phyloP scores from a whole-genome alignment of 2,888 invertebrate species.

The Sepiola atlantica region DNA sequence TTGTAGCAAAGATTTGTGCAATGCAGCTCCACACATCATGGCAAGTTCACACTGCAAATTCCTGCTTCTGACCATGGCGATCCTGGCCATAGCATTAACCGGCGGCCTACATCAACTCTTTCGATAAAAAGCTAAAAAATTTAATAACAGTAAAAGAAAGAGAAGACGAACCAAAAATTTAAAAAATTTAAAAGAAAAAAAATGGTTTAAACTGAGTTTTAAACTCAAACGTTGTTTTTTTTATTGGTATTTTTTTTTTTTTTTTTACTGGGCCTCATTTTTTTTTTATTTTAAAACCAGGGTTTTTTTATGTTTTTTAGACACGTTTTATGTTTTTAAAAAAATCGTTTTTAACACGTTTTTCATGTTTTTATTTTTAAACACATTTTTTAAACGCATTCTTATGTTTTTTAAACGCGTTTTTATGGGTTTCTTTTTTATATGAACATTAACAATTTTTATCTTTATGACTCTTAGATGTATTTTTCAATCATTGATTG shows the following conservation, averaged over 20 bases:
- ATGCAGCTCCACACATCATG: background rate
- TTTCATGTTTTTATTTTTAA: background rate
- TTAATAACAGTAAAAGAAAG: background rate
- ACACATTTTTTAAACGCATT: background rate
- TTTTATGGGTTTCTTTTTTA: background rate
- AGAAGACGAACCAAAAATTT: background rate
- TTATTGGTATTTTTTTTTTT: background rate
- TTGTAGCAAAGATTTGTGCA: conserved; percentile 34
- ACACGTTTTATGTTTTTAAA: too few relatives aligned
- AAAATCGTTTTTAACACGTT: too few relatives aligned
- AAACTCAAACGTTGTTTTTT: background rate
- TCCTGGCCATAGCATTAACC: background rate
- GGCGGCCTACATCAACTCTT: background rate
- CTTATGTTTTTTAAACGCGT: background rate
- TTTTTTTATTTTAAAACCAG: background rate
- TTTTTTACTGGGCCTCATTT: background rate
- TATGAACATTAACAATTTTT: background rate
- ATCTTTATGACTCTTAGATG: background rate
- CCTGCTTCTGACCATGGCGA: conserved; percentile 35
- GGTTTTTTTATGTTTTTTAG: too few relatives aligned
- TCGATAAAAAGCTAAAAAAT: background rate
- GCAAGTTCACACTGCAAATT: background rate
- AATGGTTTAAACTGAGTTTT: background rate
- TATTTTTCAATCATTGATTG: too few relatives aligned
- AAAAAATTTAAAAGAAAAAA: background rate